Evolutionary conservation across 1,140 invertebrate genomes (phyloP), one percentile per base, ranked within the genome.

Genomic region (Colletes gigas): DNA sequence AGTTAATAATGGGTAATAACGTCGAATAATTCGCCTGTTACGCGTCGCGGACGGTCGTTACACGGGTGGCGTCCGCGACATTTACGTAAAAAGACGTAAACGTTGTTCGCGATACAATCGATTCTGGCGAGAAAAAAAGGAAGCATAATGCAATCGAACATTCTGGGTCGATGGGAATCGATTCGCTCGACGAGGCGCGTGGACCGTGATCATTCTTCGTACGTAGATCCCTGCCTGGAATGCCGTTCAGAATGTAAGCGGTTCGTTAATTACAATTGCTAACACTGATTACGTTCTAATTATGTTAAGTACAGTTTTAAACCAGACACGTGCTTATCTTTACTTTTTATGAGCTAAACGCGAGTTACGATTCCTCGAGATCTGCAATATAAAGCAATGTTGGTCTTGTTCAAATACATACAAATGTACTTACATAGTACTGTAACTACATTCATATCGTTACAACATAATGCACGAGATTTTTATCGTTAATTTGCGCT

Each of bases 121-220:
- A 71, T 73, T 17, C 19, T 10, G 39, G 30, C 60, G 17, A 41
- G 39, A 41, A 63, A 15, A 15, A 4, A 12, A 50, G 17, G 68
- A 59, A 57, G 4, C 19, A 50, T 65, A 55, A 72, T n/a, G 62
- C 14, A 55, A 50, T 30, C 77, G 50, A 17, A 14, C 77, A 78
- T 78, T 78, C 77, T 65, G 68, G 77, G 77, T 73, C 77, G 77
- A 65, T 47, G 41, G 9, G 77, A 78, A 63, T 73, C 69, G 52
- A 60, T 39, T 78, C 69, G 17, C 5, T 12, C 50, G 41, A 8
- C 21, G 63, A 52, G 10, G 3, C 14, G 10, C 30, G 68, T 44
- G 15, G 14, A 72, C 30, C 57, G 54, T 8, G 75, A 62, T 62
- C 75, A 19, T 70, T 70, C 57, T 41, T 78, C 75, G 55, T 59